Evolutionary conservation across 2,797 vertebrate species (phyloP).

Genomic region (Danio tinwini): DNA sequence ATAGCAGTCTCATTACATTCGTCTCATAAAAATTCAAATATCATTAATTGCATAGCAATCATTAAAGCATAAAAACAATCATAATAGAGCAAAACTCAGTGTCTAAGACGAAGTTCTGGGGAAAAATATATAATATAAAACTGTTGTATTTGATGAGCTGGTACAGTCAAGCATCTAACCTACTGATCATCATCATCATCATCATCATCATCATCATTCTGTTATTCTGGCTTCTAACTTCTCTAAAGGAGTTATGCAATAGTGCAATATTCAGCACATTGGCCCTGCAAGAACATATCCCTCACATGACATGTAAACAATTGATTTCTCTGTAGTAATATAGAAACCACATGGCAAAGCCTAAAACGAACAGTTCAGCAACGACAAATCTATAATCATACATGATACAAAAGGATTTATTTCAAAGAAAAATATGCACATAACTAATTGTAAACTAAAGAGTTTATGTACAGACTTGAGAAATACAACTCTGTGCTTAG

Average conservation of each 20-base stretch:
- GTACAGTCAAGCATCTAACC: too few relatives aligned
- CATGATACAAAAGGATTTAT: neutral
- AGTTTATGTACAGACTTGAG: neutral
- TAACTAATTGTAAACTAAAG: too few relatives aligned
- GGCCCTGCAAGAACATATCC: neutral
- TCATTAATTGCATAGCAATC: constrained; percentile 6
- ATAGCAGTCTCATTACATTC: neutral
- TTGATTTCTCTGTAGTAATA: neutral
- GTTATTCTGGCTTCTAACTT: neutral
- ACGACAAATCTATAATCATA: neutral
- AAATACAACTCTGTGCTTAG: neutral
- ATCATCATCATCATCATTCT: too few relatives aligned
- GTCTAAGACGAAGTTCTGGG: neutral
- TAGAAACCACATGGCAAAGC: neutral
- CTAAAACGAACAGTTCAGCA: neutral
- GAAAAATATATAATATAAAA: too few relatives aligned
- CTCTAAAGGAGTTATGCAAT: neutral
- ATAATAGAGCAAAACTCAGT: neutral
- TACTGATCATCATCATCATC: too few relatives aligned
- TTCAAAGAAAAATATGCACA: neutral
- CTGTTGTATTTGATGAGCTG: neutral
- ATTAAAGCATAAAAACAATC: neutral
- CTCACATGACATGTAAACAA: constrained; percentile 1
- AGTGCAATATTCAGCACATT: neutral
- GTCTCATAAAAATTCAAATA: neutral